Evolutionary conservation across 2,888 invertebrate genomes (phyloP).

Genomic region (Diploptera punctata): DNA sequence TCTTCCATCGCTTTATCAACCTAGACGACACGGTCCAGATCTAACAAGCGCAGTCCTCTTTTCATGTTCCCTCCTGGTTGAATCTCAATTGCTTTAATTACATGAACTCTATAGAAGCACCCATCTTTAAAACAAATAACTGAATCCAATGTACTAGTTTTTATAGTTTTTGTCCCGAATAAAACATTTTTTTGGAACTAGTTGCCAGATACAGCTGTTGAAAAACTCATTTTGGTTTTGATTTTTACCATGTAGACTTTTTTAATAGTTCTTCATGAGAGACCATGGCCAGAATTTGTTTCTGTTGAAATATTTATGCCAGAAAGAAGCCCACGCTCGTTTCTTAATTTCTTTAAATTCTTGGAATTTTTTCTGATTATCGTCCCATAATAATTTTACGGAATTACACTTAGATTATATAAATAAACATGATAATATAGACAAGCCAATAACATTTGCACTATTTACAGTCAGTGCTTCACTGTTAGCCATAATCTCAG

Average conservation of each 20-base stretch:
- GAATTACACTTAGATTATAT: too few relatives aligned
- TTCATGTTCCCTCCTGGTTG: neutral
- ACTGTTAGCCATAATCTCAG: too few relatives aligned
- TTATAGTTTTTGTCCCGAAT: slow-evolving; percentile 31
- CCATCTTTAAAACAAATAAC: slow-evolving; percentile 34
- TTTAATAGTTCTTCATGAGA: slow-evolving; percentile 33
- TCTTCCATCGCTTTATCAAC: neutral
- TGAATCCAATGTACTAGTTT: slow-evolving; percentile 30
- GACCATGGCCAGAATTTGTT: slow-evolving; percentile 24
- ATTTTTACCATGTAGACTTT: slow-evolving; percentile 31
- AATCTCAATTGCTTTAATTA: neutral
- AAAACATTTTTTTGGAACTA: slow-evolving; percentile 36
- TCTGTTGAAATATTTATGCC: slow-evolving; percentile 33
- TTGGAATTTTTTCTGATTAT: neutral
- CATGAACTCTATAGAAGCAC: neutral
- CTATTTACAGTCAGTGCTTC: too few relatives aligned
- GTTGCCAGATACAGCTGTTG: slow-evolving; percentile 40
- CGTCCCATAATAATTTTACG: slow-evolving; percentile 17
- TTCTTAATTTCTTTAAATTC: slow-evolving; percentile 8
- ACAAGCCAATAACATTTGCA: too few relatives aligned
- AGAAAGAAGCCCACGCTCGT: slow-evolving; percentile 29
- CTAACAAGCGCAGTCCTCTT: neutral
- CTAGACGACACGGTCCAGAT: neutral
- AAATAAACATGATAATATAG: too few relatives aligned
- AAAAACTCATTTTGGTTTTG: slow-evolving; percentile 43